phyloP scores from a whole-genome alignment of 1,140 invertebrate species.

The Hypothenemus hampei region DNA sequence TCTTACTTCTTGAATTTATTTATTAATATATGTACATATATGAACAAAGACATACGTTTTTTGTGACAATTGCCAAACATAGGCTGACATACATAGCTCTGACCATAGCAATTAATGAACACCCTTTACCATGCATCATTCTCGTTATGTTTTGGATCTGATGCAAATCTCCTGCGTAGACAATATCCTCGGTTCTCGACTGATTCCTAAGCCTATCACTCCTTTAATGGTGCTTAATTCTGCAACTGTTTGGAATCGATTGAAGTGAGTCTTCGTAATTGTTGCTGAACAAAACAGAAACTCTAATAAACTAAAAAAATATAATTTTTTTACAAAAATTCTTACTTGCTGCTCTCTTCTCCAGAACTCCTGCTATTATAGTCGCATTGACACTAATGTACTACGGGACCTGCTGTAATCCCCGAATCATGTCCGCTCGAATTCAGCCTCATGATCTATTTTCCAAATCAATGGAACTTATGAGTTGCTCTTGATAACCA shows the following conservation, averaged over 20 bases:
- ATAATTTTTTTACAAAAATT: too few relatives aligned
- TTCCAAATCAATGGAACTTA: constrained; percentile 48
- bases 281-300: neutral
- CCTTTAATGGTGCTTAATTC: constrained; percentile 14
- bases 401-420: constrained; percentile 52
- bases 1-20: too few relatives aligned
- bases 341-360: constrained; percentile 66
- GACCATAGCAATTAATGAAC: too few relatives aligned
- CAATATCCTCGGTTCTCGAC: constrained; percentile 33
- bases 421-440: constrained; percentile 77
- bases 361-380: constrained; percentile 58
- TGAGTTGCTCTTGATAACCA: constrained; percentile 32
- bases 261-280: constrained; percentile 36
- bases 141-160: constrained; percentile 26
- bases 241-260: constrained; percentile 28
- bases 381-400: constrained; percentile 57
- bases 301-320: too few relatives aligned
- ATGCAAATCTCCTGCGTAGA: constrained; percentile 23
- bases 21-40: too few relatives aligned
- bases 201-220: constrained; percentile 31
- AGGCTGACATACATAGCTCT: too few relatives aligned
- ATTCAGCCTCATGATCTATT: constrained; percentile 68
- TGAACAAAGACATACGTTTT: too few relatives aligned
- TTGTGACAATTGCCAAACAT: too few relatives aligned
- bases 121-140: constrained; percentile 8